Evolutionary conservation across 1,140 invertebrate genomes (phyloP).

Genomic region (Tachypleus tridentatus): DNA sequence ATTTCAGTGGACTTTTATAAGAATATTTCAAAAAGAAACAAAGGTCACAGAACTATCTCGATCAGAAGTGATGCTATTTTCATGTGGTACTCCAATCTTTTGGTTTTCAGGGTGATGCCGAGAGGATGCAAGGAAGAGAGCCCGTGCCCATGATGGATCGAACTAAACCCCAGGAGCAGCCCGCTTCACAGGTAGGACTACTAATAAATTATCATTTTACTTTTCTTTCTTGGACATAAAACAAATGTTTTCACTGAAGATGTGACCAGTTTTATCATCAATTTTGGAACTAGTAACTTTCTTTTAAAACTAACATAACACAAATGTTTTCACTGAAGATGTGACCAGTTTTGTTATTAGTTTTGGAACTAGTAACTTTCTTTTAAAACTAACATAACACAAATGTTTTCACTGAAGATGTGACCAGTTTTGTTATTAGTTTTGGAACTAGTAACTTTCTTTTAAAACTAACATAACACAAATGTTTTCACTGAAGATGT

Average conservation of each 20-base stretch:
- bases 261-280: neutral
- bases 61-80: no score
- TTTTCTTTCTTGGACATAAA: no score
- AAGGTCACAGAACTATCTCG: no score
- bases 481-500: no score
- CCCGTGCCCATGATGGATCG: constrained; percentile 78
- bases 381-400: no score
- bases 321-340: no score
- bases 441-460: no score
- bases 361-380: no score
- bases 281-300: neutral
- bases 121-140: constrained; percentile 48
- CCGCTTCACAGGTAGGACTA: constrained; percentile 52
- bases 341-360: no score
- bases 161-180: constrained; percentile 53
- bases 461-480: no score
- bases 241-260: neutral
- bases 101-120: constrained; percentile 49
- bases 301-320: neutral
- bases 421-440: no score
- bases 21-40: neutral
- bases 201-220: neutral
- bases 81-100: neutral
- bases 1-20: neutral
- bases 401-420: no score